phyloP scores from a whole-genome alignment of 2,113 vertebrate species.

The Cololabis saira region DNA sequence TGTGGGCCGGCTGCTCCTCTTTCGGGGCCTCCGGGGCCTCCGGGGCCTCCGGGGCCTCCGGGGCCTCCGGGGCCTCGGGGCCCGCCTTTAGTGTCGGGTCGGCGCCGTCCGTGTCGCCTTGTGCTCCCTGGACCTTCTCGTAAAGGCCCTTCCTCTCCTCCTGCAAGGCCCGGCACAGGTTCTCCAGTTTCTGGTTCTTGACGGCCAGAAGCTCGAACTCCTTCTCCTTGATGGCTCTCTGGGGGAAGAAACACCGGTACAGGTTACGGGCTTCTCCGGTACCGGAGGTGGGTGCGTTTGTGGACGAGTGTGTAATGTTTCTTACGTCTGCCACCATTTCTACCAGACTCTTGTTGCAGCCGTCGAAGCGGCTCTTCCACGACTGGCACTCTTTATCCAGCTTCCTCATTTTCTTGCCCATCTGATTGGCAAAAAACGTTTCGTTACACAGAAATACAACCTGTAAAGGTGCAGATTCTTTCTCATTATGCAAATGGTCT shows the following conservation, averaged over 20 bases:
- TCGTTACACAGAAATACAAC: slow-evolving; percentile 4
- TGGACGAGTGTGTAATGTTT: background rate
- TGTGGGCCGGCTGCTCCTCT: slow-evolving; percentile 1
- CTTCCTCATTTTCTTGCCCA: slow-evolving; percentile 98
- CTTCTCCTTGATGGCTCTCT: slow-evolving; percentile 86
- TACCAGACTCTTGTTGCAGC: slow-evolving; percentile 92
- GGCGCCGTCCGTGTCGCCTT: slow-evolving; percentile 3
- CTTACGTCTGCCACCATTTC: slow-evolving; percentile 97
- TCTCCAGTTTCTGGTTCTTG: slow-evolving; percentile 96
- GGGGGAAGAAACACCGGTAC: background rate
- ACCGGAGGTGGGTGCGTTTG: no score
- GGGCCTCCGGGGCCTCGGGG: slow-evolving; percentile 10
- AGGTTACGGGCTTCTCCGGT: no score
- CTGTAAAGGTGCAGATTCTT: slow-evolving; percentile 35
- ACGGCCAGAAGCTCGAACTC: slow-evolving; percentile 90
- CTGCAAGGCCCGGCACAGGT: slow-evolving; percentile 94
- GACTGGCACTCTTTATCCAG: slow-evolving; percentile 94
- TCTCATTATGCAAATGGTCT: no score
- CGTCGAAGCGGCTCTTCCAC: slow-evolving; percentile 96
- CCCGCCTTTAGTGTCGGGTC: slow-evolving; percentile 42
- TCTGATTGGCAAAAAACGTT: slow-evolving; percentile 79
- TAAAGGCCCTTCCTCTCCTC: slow-evolving; percentile 91
- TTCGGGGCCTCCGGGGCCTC: slow-evolving; percentile 20
- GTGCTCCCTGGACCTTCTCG: slow-evolving; percentile 86
- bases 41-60: slow-evolving; percentile 5